phyloP scores from a whole-genome alignment of 1,140 invertebrate species.

The Ganaspis sp. region DNA sequence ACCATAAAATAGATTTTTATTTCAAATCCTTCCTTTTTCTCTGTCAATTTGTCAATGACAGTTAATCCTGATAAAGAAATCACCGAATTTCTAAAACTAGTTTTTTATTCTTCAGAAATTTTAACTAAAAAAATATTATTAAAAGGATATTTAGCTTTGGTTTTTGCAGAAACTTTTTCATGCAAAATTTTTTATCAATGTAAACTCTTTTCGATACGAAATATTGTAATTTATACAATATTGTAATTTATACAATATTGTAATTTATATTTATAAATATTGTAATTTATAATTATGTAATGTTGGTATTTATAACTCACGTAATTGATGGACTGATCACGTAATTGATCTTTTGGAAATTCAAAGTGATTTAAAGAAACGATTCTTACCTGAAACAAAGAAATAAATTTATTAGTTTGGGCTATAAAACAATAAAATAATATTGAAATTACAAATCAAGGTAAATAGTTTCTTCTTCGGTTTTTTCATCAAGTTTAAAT shows the following conservation, averaged over 20 bases:
- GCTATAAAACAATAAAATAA: background rate
- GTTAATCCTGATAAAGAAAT: background rate
- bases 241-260: too few relatives aligned
- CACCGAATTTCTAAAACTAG: background rate
- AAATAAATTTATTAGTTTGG: background rate
- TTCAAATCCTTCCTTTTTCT: background rate
- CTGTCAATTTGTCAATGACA: background rate
- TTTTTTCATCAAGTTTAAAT: too few relatives aligned
- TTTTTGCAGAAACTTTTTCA: too few relatives aligned
- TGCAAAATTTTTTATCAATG: too few relatives aligned
- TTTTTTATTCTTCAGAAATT: background rate
- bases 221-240: too few relatives aligned
- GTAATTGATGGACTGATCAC: background rate
- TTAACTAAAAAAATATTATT: too few relatives aligned
- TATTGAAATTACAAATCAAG: background rate
- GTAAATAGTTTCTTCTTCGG: too few relatives aligned
- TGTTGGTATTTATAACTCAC: background rate
- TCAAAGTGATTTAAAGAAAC: background rate
- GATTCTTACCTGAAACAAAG: background rate
- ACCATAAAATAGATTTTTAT: slow-evolving; percentile 6
- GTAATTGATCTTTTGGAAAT: background rate
- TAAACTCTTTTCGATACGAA: too few relatives aligned
- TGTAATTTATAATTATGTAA: too few relatives aligned
- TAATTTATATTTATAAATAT: background rate
- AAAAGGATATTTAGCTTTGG: too few relatives aligned